Evolutionary conservation across 2,797 vertebrate species (phyloP), one percentile per base, ranked within the genome.

Genomic region (Pseudocheirus occidentalis): DNA sequence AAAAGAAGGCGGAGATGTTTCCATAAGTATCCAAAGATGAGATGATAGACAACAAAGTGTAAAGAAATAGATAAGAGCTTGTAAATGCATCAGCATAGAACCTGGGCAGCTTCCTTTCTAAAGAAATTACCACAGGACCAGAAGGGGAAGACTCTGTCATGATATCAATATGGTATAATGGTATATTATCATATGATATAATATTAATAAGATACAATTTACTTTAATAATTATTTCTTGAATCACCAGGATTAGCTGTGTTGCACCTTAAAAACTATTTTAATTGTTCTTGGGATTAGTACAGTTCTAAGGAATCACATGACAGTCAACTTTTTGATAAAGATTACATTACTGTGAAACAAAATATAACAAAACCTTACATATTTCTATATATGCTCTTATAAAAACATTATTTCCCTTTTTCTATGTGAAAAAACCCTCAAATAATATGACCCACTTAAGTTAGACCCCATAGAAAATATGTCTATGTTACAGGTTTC

Each of bases 401-500:
- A 29, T 4, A 34, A 90, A 5, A 87, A 18, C 18, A 90, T 7
- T 52, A 73, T 46, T 94, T 90, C 92, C 55, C 58, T 0, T 94
- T 94, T 93, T 50, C 92, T 54, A 93, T 94, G 93, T 16, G 16
- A 66, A 66, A 14, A 55, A 92, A 95, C 66, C 24, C 16, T 52
- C 91, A 90, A 0, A 95, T 5, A 1, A 13, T 1, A 89, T 89
- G 90, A 89, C 54, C 7, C 91, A 93, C 93, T 57, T 58, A 93
- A 94, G 40, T 54, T 94, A 57, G 12, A 27, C 95, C 29, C 24
- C 46, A 52, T 46, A 66, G 73, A 92, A 40, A 92, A 90, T 73
- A 92, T 34, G 31, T 52, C 4, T 93, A 31, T 58, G 24, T 95
- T 73, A 56, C 92, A 95, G 87, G 7, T 90, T 97, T 92, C 55